Conservation (phyloP, 2,888 invertebrate genomes). For the Dynastes maya region DNA sequence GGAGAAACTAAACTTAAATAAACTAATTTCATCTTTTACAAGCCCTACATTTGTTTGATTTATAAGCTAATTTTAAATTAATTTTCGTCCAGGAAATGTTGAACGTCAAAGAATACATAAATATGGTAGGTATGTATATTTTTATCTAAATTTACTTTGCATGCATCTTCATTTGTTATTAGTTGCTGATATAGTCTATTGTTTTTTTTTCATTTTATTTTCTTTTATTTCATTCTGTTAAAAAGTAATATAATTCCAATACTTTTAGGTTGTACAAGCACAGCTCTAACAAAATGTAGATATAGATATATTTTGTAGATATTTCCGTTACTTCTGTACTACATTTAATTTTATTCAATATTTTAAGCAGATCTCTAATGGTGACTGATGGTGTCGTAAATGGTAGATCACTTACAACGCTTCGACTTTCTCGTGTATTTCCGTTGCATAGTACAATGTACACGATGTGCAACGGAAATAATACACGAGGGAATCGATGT, state of each 20-base stretch:
- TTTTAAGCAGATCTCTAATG: neutral
- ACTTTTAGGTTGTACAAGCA: constrained; percentile 21
- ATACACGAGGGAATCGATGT: no score
- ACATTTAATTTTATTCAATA: neutral
- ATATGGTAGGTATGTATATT: no score
- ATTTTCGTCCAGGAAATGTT: neutral
- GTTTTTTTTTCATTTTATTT: neutral
- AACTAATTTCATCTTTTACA: constrained; percentile 9
- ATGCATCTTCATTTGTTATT: neutral
- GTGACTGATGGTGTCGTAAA: no score
- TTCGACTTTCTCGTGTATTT: no score
- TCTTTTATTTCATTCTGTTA: no score
- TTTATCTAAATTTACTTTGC: neutral
- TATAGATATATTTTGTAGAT: no score
- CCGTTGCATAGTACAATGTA: no score
- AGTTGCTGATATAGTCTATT: neutral
- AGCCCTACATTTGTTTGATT: constrained; percentile 8
- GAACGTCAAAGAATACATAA: no score
- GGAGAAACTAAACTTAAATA: neutral
- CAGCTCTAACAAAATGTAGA: constrained; percentile 23
- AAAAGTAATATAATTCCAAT: no score
- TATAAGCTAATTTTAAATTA: neutral
- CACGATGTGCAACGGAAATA: no score
- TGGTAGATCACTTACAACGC: no score
- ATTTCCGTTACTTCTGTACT: neutral